Evolutionary conservation across 2,888 invertebrate species (phyloP), one percentile per base, ranked within the genome.

Genomic region (Psylliodes chrysocephalus): DNA sequence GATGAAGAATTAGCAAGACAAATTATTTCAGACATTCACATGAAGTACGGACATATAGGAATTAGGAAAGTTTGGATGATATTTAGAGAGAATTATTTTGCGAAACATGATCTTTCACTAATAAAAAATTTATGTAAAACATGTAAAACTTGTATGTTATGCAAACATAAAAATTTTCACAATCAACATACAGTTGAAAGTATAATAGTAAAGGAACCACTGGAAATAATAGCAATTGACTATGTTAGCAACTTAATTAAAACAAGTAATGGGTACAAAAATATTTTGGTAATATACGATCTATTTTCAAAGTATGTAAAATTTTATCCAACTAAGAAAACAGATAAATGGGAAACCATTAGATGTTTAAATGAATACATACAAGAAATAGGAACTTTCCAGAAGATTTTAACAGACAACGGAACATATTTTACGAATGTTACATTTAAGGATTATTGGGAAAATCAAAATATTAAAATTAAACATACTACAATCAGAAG

Each of bases 191-290:
- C 8, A 8, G 10, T 30, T 6, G 30, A 30, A 30, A 30, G 30
- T 30, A 8, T 30, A 8, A 30, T 30, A 6, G 8, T 30, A 8
- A 30, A 8, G 17, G 10, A 38, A 38, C 40, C 51, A 8, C 12
- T 49, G n/a, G 25, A 59, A 40, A 25, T 59, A 14, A 18, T 59
- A 19, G 59, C 57, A 14, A 63, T 63, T 22, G 46, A 52, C 33
- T 56, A 63, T 44, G 14, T 56, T 33, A 56, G 10, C 18, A 44
- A 57, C 51, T 42, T 46, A 44, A 57, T 53, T 25, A 46, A 12
- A 46, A 59, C 28, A 25, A 59, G 7, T 6, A 22, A 35, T 14
- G 49, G 59, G 8, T 15, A 59, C 10, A 57, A 57, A 18, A 28
- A 47, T 15, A 57, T 47, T 14, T 15, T 57, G 12, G 47, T 57